Percentiles rank a stretch among this genome's conserved stretches.
Evolutionary conservation across 2,888 invertebrate species (phyloP).

Genomic region (Julus scanicus): DNA sequence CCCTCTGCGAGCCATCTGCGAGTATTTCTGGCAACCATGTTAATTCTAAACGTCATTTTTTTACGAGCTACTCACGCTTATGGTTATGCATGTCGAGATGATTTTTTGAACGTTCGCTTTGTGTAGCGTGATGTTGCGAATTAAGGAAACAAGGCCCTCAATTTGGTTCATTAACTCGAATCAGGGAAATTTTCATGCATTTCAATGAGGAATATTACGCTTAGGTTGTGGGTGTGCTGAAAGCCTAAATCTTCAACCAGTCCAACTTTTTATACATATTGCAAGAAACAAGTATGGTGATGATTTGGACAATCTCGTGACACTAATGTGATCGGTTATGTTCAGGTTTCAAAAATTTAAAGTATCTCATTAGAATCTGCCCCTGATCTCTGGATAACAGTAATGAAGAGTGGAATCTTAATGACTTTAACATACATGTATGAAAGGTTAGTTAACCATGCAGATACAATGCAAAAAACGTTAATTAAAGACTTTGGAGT

Average conservation of each 20-base stretch:
- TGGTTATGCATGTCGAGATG: constrained; percentile 19
- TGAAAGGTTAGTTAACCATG: no score
- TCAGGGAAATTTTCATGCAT: constrained; percentile 9
- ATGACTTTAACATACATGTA: no score
- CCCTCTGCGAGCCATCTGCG: background rate
- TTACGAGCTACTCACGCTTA: constrained; percentile 9
- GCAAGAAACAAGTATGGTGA: no score
- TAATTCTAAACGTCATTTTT: background rate
- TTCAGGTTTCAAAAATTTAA: no score
- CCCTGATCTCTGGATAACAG: no score
- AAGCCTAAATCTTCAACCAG: background rate
- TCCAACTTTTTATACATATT: no score
- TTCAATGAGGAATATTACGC: background rate
- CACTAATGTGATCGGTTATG: no score
- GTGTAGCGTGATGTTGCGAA: constrained; percentile 3
- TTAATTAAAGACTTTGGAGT: no score
- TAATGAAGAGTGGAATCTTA: no score
- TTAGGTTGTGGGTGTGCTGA: background rate
- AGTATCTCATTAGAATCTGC: no score
- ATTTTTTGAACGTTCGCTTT: constrained; percentile 7
- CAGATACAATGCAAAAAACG: no score
- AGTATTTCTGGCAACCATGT: background rate
- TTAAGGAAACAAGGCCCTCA: constrained; percentile 19
- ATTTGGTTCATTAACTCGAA: constrained; percentile 9
- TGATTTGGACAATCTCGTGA: no score